Percentiles rank a stretch among this genome's conserved stretches.
phyloP scores from a whole-genome alignment of 2,888 invertebrate genomes.

The Nemotelus pantherinus region DNA sequence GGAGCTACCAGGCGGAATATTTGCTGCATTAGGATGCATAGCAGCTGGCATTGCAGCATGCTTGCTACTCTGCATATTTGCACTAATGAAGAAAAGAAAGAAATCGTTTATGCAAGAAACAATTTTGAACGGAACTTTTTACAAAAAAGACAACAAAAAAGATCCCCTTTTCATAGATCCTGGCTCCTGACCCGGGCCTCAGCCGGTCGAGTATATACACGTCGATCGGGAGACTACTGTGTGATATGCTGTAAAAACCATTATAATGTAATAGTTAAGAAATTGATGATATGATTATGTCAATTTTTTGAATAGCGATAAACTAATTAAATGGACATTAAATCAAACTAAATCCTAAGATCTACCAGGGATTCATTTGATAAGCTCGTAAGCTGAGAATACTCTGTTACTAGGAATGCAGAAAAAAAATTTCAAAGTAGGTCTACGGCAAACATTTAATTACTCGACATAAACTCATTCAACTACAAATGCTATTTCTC shows the following conservation, averaged over 20 bases:
- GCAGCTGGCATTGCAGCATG: slow-evolving; percentile 69
- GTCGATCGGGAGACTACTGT: slow-evolving; percentile 94
- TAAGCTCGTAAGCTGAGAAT: no score
- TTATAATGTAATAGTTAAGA: slow-evolving; percentile 27
- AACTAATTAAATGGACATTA: background rate
- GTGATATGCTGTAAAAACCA: slow-evolving; percentile 68
- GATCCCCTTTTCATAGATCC: slow-evolving; percentile 65
- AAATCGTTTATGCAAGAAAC: slow-evolving; percentile 68
- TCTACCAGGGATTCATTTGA: no score
- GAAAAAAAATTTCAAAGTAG: no score
- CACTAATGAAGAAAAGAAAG: slow-evolving; percentile 69
- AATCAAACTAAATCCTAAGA: background rate
- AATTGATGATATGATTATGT: slow-evolving; percentile 38
- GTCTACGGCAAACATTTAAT: no score
- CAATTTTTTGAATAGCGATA: slow-evolving; percentile 5
- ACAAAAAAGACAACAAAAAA: slow-evolving; percentile 71
- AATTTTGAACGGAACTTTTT: slow-evolving; percentile 63
- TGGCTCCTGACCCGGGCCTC: slow-evolving; percentile 87
- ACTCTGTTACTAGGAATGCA: no score
- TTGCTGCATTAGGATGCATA: slow-evolving; percentile 69
- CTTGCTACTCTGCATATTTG: slow-evolving; percentile 69
- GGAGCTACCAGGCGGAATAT: slow-evolving; percentile 68
- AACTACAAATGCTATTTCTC: no score
- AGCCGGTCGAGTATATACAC: slow-evolving; percentile 92
- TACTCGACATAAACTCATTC: no score